Base-by-base conservation (phyloP, 1,140 invertebrate genomes). In the Teleogryllus occipitalis region DNA sequence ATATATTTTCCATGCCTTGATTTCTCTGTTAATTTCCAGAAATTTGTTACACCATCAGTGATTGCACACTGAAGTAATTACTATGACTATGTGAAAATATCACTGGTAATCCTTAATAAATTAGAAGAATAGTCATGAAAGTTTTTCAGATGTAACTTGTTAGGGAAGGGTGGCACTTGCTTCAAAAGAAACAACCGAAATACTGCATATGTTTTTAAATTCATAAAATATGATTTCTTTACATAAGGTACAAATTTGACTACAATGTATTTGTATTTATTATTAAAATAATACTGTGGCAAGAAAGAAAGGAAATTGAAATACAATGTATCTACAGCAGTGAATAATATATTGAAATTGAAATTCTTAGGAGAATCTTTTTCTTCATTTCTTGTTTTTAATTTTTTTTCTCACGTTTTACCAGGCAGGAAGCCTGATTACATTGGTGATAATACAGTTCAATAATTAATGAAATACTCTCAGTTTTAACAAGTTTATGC, bases 231-330 rank as follows among this genome's bases (percentile, higher is more conserved):
- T 65, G 10, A 65, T 65, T 65, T 65, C 54, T 65, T 65, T 65
- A 65, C 54, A 65, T 65, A 18, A 65, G 54, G 54, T 65, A 65
- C 54, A 65, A 65, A 65, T 65, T 65, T 65, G 54, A 65, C 54
- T 65, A 65, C 54, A 65, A 65, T 65, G 54, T 65, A 65, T 65
- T 65, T 65, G 18, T 65, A 65, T 65, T 65, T 65, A 65, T 65
- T 65, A 65, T 65, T 65, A 65, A 65, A 65, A 65, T 65, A 65
- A 65, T 65, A 65, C 54, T 65, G 54, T 65, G 54, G 54, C 54
- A 65, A 65, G 54, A 65, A 65, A 65, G 18, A 65, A 65, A 65
- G 18, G 54, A 65, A 65, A 65, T 65, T 65, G 10, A 18, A 65
- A 65, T 14, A 14, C 10, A 10, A 65, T 14, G 54, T 65, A 65